phyloP scores from a whole-genome alignment of 1,140 invertebrate species.

The Oedothorax gibbosus region DNA sequence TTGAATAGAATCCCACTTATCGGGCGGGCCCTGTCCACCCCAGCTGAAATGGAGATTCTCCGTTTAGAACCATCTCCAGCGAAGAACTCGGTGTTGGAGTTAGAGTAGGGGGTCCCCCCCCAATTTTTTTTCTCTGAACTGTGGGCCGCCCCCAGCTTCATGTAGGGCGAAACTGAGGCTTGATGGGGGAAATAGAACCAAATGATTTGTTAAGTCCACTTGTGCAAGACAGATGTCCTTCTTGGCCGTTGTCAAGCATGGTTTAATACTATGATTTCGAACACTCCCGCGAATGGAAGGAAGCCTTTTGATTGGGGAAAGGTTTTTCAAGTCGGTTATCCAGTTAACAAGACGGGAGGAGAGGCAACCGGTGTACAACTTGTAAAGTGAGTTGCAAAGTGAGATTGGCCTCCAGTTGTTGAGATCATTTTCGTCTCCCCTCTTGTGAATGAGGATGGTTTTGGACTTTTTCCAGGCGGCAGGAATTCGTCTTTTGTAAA shows the following conservation, averaged over 20 bases:
- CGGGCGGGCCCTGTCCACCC: too few relatives aligned
- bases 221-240: too few relatives aligned
- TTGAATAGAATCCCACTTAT: too few relatives aligned
- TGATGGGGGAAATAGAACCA: not conserved
- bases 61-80: not conserved
- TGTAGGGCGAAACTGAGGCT: not conserved
- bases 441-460: constrained; percentile 62
- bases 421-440: not conserved
- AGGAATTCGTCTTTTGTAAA: constrained; percentile 47
- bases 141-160: constrained; percentile 63
- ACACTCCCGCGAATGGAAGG: constrained; percentile 64
- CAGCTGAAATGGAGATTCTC: not conserved
- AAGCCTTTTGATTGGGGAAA: constrained; percentile 66
- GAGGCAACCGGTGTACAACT: constrained; percentile 10
- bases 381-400: not conserved
- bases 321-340: not conserved
- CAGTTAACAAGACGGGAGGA: constrained; percentile 49
- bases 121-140: constrained; percentile 65
- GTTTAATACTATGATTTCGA: constrained; percentile 67
- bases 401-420: constrained; percentile 23
- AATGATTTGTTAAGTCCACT: not conserved
- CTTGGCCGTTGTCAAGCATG: constrained; percentile 61
- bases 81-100: not conserved
- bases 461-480: constrained; percentile 61
- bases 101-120: constrained; percentile 64